These are phyloP conservation scores for Coregonus sp. DNA, from an alignment of 2,797 vertebrate genomes.

Conservation along the genomic window DNA sequence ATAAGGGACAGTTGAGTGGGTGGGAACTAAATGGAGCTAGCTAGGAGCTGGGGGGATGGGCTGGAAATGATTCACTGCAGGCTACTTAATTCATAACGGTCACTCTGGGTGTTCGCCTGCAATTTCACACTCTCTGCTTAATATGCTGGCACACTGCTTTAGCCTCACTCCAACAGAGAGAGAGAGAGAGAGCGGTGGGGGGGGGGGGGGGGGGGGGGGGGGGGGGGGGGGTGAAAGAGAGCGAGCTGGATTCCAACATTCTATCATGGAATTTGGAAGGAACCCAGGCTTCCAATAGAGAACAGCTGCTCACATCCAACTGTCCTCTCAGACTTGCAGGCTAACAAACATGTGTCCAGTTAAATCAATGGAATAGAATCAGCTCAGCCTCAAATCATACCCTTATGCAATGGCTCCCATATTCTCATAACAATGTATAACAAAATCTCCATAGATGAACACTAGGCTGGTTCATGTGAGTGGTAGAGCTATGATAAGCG, in stretches of 20 bases:
- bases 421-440: background rate
- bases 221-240: too few species aligned
- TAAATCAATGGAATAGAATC: background rate
- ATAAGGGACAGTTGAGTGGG: constrained; percentile 17
- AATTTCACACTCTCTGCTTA: background rate
- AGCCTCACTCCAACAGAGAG: background rate
- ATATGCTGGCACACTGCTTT: constrained; percentile 1
- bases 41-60: background rate
- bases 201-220: too few species aligned
- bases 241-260: background rate
- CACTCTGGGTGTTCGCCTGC: background rate
- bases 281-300: background rate
- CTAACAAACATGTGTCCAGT: background rate
- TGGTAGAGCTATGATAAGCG: too few species aligned
- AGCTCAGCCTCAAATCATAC: constrained; percentile 2
- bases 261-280: background rate
- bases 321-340: too few species aligned
- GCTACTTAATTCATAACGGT: constrained; percentile 1
- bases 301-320: background rate
- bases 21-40: background rate
- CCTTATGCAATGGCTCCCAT: background rate
- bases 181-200: too few species aligned
- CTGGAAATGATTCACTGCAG: background rate
- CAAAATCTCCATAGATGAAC: background rate
- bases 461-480: background rate